These are phyloP conservation scores for Adelognathus sp. DNA, from an alignment of 2,888 invertebrate genomes.

Conservation along the genomic window DNA sequence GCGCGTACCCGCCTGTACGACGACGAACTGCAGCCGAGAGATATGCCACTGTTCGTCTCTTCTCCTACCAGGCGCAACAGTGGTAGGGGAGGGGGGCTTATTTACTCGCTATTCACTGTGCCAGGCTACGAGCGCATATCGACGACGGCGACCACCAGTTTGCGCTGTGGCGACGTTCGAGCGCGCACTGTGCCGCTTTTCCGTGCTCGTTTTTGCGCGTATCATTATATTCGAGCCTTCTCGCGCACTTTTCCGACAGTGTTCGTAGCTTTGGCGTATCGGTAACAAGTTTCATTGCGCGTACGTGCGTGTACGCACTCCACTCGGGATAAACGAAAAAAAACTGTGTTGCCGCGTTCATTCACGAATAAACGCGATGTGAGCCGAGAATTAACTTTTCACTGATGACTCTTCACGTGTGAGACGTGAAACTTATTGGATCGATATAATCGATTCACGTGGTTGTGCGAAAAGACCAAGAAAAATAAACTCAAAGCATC, in stretches of 20 bases:
- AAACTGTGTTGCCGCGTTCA: too few relatives aligned
- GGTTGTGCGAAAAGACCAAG: too few relatives aligned
- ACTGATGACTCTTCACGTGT: too few relatives aligned
- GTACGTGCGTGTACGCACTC: not conserved
- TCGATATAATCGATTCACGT: too few relatives aligned
- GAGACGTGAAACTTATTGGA: too few relatives aligned
- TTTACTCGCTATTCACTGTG: conserved; percentile 66
- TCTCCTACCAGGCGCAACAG: conserved; percentile 17
- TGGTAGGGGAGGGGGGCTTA: conserved; percentile 53
- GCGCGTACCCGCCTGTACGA: conserved; percentile 16
- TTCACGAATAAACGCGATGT: too few relatives aligned
- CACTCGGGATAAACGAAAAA: too few relatives aligned
- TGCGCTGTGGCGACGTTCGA: conserved; percentile 56
- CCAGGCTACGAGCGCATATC: conserved; percentile 56
- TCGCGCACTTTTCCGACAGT: not conserved
- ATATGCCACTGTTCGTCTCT: conserved; percentile 21
- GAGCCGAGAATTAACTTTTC: too few relatives aligned
- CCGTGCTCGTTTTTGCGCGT: not conserved
- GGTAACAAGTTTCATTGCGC: not conserved
- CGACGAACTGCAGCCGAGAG: conserved; percentile 37
- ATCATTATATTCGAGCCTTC: not conserved
- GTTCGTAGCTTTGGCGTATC: not conserved
- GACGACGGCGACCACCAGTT: conserved; percentile 63
- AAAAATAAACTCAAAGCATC: too few relatives aligned
- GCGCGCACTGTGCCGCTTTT: conserved; percentile 9